Base-by-base conservation (phyloP, 2,888 invertebrate genomes). In the Eurytoma californica region DNA sequence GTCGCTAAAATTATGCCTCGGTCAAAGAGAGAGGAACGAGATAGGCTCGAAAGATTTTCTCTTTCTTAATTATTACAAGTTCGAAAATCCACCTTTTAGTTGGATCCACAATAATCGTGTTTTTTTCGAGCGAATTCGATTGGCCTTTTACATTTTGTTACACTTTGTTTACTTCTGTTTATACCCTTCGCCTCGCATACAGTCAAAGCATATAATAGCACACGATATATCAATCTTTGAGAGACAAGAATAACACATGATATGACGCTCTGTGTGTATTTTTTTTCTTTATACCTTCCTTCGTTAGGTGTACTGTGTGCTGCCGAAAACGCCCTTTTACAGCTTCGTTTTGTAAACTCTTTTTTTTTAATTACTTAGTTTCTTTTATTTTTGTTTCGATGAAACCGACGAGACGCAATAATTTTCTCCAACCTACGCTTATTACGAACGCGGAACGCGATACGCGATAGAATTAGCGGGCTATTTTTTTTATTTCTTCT, bases 101-200 rank as follows among this genome's bases (percentile, higher is more conserved):
- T 61, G 53, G 70, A 61, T 49, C 70, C 61, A 66, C 72, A 73
- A 77, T 81, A 77, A 79, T 81, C 81, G 81, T 80, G 79, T 82
- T 77, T 79, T 79, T 79, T 28, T 69, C 67, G 81, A 82, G 81
- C 81, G 81, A 82, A 82, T 66, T 82, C 81, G 81, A 82, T 82
- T 82, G 81, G 81, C 81, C 81, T 77, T 79, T 73, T 74, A 79
- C 79, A 79, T 77, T 77, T 76, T 70, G 65, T 76, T 57, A 65
- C 63, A 72, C 69, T 68, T 72, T 63, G 39, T 39, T 39, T 39
- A 39, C 39, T 39, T 39, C 39, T 9, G 39, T 67, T 20, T 67
- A 68, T 74, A 74, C 51, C 55, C 65, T 73, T 79, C 72, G 73
- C 66, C 67, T 63, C 68, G 75, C 72, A 61, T 53, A 72, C 13